Evolutionary conservation across 2,888 invertebrate genomes (phyloP), one percentile per base, ranked within the genome.

Genomic region (Cantharis rufa): DNA sequence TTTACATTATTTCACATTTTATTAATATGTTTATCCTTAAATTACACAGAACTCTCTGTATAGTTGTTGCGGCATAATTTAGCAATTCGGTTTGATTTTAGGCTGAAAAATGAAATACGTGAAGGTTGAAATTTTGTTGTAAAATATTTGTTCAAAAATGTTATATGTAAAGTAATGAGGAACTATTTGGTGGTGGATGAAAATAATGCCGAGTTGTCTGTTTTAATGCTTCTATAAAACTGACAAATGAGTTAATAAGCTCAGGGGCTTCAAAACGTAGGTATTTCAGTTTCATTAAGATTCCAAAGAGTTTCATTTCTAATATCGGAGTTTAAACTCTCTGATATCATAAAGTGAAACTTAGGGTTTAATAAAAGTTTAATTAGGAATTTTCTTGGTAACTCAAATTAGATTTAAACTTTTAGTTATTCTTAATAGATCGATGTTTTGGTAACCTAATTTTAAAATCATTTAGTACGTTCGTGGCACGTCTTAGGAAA

Each of bases 301-400:
- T 85, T 84, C 82, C 80, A 78, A 80, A 79, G 77, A 80, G 82
- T 82, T 82, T 81, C 84, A 82, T 84, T 84, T 81, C 84, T 82
- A 84, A 84, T 85, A 83, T 81, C 82, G 48, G 48, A 79, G 82
- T 81, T 81, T 77, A 84, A 84, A 75, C 62, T 71, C 75, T 71
- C 81, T 81, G 83, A 84, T 85, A 85, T 83, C 84, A 83, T 86
- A 85, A 86, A 85, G 83, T 85, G 82, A 83, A 84, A 83, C 82
- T 83, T 83, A 81, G 80, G 82, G 82, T 86, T 86, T 86, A 86
- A 86, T 87, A 86, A 87, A 87, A 87, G 86, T 87, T 87, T 87
- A 86, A 87, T 87, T 86, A 86, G 85, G 85, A 86, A 85, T 86
- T 84, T 85, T 84, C 84, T 84, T 83, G 84, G 84, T 85, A 86